Evolutionary conservation across 2,113 vertebrate genomes (phyloP).

Genomic region (Xenus cinereus): DNA sequence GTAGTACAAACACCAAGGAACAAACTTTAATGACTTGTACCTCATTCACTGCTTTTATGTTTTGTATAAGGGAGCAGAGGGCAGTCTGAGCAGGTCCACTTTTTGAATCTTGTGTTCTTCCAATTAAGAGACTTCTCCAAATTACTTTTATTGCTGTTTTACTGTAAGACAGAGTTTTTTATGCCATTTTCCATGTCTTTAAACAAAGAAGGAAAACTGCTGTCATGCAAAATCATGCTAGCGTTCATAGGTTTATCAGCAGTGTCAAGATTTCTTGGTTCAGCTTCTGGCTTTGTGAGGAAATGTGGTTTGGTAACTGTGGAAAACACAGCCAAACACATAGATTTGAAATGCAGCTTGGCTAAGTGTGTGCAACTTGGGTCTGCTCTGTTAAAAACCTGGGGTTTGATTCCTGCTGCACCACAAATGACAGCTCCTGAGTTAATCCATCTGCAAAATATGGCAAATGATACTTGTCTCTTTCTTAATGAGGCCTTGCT

Average conservation of each 20-base stretch:
- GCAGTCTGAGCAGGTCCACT: neutral
- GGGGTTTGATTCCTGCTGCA: neutral
- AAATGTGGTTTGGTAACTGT: neutral
- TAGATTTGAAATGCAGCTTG: neutral
- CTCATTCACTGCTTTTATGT: neutral
- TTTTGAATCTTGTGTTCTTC: neutral
- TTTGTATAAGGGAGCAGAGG: neutral
- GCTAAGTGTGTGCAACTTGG: neutral
- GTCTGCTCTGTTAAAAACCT: slow-evolving; percentile 11
- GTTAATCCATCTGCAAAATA: slow-evolving; percentile 53
- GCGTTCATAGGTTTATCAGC: neutral
- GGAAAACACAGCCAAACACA: neutral
- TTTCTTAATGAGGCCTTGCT: slow-evolving; percentile 58
- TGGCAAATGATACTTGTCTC: slow-evolving; percentile 50
- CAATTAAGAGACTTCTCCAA: neutral
- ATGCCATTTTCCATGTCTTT: neutral
- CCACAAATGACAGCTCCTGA: slow-evolving; percentile 10
- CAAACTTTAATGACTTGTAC: neutral
- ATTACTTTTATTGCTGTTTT: neutral
- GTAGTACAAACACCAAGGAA: neutral
- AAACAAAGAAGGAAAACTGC: neutral
- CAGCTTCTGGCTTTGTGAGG: neutral
- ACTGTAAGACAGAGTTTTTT: neutral
- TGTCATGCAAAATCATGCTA: neutral
- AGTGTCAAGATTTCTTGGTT: neutral